Evolutionary conservation across 2,888 invertebrate genomes (phyloP), one percentile per base, ranked within the genome.

Genomic region (Zaprionus lineosus): DNA sequence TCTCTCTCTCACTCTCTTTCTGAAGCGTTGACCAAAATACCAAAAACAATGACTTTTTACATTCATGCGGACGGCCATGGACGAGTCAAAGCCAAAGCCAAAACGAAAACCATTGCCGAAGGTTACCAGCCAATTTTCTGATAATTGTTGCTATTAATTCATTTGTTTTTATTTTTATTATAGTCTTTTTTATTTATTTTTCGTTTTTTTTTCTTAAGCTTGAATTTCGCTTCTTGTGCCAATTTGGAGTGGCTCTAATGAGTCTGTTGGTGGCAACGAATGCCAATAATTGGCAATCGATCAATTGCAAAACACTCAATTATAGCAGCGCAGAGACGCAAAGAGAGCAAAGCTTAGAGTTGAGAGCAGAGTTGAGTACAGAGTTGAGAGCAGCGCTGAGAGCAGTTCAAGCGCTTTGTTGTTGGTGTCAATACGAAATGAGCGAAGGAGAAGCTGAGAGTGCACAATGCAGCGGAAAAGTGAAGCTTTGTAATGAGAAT

Each of bases 71-170:
- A 19, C 31, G 71, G 66, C 69, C 72, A 61, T 71, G 66, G 31
- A 15, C 39, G 40, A 68, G 40, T 71, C 71, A 66, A 69, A 69
- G 71, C 66, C 65, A 64, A 68, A 63, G 68, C 56, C 57, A 67
- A 69, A 67, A 51, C 67, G 26, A 59, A 70, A 65, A 34, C 21
- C 43, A 31, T 66, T 63, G 52, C 75, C 72, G 79, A 82, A 82
- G 83, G 76, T 65, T 74, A 56, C 8, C 14, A 29, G 21, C 46
- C 47, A 48, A 21, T 61, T 46, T 57, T 47, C 7, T 24, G 43
- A 56, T 79, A 76, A 59, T 82, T 82, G 78, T 82, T 78, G 68
- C 58, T 57, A 70, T 71, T 61, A 52, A 65, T 70, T 46, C 50
- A 40, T 14, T 28, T 16, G 39, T 33, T 11, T 44, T 9, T 16